Conservation (phyloP, 2,888 invertebrate genomes). For the Belgica antarctica region DNA sequence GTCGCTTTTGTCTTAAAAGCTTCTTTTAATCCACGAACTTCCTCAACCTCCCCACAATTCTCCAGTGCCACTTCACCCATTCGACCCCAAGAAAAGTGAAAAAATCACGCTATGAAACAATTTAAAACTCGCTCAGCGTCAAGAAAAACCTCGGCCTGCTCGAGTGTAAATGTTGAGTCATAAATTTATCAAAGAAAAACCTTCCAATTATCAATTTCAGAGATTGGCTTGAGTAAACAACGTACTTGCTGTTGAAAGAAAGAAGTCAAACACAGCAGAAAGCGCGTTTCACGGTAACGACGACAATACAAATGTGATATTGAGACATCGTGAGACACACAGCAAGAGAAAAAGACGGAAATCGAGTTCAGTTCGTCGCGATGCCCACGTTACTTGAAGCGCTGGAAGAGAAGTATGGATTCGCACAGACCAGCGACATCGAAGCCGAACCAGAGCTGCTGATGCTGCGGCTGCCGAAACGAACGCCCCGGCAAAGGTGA, state of each 20-base stretch:
- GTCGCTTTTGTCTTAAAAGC: no score
- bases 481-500: conserved; percentile 64
- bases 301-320: conserved; percentile 35
- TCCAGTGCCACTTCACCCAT: no score
- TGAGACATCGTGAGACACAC: conserved; percentile 37
- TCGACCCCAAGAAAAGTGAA: no score
- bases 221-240: background rate
- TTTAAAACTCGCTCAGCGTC: background rate
- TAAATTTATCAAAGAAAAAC: conserved; percentile 8
- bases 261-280: background rate
- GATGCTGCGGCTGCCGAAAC: conserved; percentile 82
- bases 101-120: background rate
- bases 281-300: conserved; percentile 2
- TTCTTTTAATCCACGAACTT: no score
- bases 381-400: conserved; percentile 92
- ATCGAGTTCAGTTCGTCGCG: background rate
- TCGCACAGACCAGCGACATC: conserved; percentile 58
- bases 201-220: conserved; percentile 15
- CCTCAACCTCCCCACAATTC: no score
- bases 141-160: background rate
- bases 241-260: background rate
- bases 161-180: background rate
- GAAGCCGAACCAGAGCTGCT: conserved; percentile 54
- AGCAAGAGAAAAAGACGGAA: conserved; percentile 1
- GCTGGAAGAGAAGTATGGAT: conserved; percentile 80